Percentiles rank a stretch among this genome's conserved stretches.
These are phyloP conservation scores for Odontesthes bonariensis DNA, from an alignment of 2,113 vertebrate genomes.

Conservation along the genomic window DNA sequence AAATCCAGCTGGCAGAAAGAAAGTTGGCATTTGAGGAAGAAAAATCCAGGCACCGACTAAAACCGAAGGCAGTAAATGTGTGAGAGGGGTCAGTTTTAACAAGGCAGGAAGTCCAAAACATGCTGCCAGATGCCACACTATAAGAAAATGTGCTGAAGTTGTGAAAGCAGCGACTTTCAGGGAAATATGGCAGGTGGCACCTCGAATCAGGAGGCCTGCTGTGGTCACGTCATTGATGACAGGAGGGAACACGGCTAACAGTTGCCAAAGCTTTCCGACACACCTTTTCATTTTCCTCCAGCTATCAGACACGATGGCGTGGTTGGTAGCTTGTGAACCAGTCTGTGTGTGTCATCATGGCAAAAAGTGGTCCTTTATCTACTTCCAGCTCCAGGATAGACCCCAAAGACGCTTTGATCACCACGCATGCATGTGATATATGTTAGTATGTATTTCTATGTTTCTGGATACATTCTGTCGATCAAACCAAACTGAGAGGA, in stretches of 20 bases:
- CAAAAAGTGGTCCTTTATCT: not conserved
- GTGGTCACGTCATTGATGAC: conserved; percentile 38
- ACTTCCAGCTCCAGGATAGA: too few species aligned
- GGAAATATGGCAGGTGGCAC: conserved; percentile 30
- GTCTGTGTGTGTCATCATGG: not conserved
- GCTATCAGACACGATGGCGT: not conserved
- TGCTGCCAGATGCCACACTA: not conserved
- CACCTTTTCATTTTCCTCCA: conserved; percentile 33
- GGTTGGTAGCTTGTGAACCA: not conserved
- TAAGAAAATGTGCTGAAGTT: not conserved
- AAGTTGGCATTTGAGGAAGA: not conserved
- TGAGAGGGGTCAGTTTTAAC: not conserved
- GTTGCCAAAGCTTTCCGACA: conserved; percentile 13
- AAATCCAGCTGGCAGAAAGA: conserved; percentile 20
- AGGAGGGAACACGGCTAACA: conserved; percentile 14
- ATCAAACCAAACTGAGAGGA: too few species aligned
- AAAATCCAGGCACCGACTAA: conserved; percentile 1
- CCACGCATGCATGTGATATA: too few species aligned
- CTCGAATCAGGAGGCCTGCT: conserved; percentile 23
- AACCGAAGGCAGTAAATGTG: conserved; percentile 17
- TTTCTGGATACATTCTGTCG: too few species aligned
- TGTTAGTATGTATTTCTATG: too few species aligned
- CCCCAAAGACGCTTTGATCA: too few species aligned
- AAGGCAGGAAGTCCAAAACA: not conserved
- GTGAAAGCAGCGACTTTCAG: conserved; percentile 1